Conservation (phyloP, 2,888 invertebrate species). For the Drosophila neonasuta region DNA sequence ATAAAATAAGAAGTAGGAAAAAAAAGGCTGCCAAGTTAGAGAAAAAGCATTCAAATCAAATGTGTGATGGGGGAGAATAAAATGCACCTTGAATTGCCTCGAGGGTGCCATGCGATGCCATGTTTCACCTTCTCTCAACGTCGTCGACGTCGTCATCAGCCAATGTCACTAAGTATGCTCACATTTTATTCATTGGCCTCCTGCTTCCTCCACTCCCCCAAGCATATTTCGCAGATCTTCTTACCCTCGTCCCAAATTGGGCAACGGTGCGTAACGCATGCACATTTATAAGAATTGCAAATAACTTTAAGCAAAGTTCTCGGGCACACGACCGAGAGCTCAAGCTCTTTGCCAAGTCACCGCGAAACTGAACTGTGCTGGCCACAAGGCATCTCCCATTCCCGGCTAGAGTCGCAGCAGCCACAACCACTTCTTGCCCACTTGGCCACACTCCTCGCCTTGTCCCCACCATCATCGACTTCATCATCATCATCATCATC, state of each 20-base stretch:
- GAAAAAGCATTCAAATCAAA: constrained; percentile 45
- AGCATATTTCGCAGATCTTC: background rate
- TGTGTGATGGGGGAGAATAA: constrained; percentile 43
- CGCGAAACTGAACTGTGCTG: constrained; percentile 46
- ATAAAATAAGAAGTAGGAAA: constrained; percentile 14
- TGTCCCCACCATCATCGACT: constrained; percentile 6
- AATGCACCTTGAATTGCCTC: constrained; percentile 55
- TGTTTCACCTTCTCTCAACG: constrained; percentile 14
- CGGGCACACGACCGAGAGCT: constrained; percentile 37
- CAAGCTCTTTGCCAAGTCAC: constrained; percentile 23
- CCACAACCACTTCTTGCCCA: constrained; percentile 15
- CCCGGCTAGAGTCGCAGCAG: background rate
- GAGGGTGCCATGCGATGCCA: constrained; percentile 29
- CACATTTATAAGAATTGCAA: constrained; percentile 78
- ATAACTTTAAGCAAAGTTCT: constrained; percentile 72
- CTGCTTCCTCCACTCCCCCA: constrained; percentile 5
- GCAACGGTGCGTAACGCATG: constrained; percentile 78
- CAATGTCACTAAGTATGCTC: constrained; percentile 57
- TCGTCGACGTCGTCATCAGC: constrained; percentile 39
- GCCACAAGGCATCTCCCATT: constrained; percentile 55
- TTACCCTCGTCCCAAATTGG: constrained; percentile 50
- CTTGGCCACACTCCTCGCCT: constrained; percentile 11
- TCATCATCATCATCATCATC: constrained; percentile 15
- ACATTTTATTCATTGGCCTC: constrained; percentile 66
- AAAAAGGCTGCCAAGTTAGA: constrained; percentile 38